Evolutionary conservation across 2,797 vertebrate genomes (phyloP), one percentile per base, ranked within the genome.

Genomic region (Chelmon rostratus): DNA sequence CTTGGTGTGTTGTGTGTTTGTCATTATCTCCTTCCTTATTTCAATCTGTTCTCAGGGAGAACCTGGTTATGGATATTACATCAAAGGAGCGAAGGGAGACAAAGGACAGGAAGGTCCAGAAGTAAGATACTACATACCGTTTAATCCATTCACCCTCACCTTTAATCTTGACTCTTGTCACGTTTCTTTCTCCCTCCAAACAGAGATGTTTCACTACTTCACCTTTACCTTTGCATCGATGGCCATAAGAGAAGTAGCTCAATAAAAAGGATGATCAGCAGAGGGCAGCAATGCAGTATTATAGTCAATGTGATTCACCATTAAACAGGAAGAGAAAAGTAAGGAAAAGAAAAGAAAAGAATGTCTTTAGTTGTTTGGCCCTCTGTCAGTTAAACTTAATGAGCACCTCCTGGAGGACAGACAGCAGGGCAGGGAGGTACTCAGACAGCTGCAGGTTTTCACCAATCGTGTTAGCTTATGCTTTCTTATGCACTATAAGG

Each of bases 21-120:
- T 59, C 2, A n/a, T 57, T 1, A 47, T 37, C 33, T 0, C 11
- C 59, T 10, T 46, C 3, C 3, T 57, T 52, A 15, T 31, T 62
- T 72, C 1, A 25, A 69, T 84, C 44, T 46, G 18, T 82, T 62
- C 18, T 31, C 59, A 94, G 93, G 92, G 94, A 75, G 82, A 88
- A 2, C 50, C 66, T 42, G 88, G 73, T 40, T 13, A 63, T 58
- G 28, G 37, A 6, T 19, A 5, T 49, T 6, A 61, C 18, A 7
- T 0, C 13, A 89, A 81, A 84, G 91, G 89, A 50, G 5, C 1
- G 68, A 93, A 92, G 68, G 93, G 93, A 76, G 82, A 86, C 28
- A 54, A 1, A 87, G 93, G 93, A 70, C n/a, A 3, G 4, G 23
- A 49, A 5, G 93, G 92, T 31, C 46, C 79, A 72, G 77, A 91